Percentiles rank a stretch among this genome's conserved stretches.
These are phyloP conservation scores for Crossaster papposus DNA, from an alignment of 53 echinoderm and acorn worm genomes.

Conservation along the genomic window DNA sequence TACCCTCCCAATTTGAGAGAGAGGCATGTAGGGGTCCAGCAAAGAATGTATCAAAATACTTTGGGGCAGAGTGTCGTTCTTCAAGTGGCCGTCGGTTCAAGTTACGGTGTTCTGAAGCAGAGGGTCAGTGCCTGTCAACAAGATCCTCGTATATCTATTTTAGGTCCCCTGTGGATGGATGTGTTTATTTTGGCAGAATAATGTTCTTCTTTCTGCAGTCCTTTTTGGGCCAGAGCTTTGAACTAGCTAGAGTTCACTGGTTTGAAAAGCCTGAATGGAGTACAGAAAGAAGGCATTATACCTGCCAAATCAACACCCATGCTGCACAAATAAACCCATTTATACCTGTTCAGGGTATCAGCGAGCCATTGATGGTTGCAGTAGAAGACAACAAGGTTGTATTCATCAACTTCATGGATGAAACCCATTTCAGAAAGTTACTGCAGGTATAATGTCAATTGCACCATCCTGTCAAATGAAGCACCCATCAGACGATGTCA, in stretches of 20 bases:
- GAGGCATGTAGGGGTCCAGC: slow-evolving; percentile 8
- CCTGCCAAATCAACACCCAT: not conserved
- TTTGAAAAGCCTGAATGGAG: slow-evolving; percentile 11
- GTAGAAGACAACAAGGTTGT: slow-evolving; percentile 7
- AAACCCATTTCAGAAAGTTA: not conserved
- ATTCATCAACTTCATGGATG: slow-evolving; percentile 5
- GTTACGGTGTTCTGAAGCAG: slow-evolving; percentile 8
- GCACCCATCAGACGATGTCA: too few relatives aligned
- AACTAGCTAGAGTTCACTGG: slow-evolving; percentile 27
- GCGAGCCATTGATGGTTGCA: not conserved
- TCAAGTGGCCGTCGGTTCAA: not conserved
- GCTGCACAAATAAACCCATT: not conserved
- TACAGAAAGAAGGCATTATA: not conserved
- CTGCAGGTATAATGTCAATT: not conserved
- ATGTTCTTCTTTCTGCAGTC: slow-evolving; percentile 9
- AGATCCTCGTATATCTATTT: not conserved
- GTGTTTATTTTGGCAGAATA: slow-evolving; percentile 15
- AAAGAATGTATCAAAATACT: not conserved
- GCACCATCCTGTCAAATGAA: too few relatives aligned
- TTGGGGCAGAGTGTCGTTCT: not conserved
- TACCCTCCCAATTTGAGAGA: slow-evolving; percentile 8
- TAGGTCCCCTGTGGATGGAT: slow-evolving; percentile 8
- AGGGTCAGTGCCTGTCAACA: not conserved
- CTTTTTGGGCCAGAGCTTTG: slow-evolving; percentile 7
- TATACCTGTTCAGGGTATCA: not conserved